Conservation (phyloP, 2,797 vertebrate species). For the Phylloscopus collybita region DNA sequence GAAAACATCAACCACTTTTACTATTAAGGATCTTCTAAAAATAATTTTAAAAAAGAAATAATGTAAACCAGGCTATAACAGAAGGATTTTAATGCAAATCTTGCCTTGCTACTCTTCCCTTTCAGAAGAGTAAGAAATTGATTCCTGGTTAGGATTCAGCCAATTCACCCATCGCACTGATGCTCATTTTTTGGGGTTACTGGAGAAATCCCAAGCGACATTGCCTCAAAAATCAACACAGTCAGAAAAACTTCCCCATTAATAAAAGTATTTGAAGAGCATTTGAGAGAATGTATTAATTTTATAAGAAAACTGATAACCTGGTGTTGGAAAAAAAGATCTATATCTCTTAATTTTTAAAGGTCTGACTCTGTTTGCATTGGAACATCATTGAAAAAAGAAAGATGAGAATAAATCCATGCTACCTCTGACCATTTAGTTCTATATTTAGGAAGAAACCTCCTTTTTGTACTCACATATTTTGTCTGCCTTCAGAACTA, state of each 20-base stretch:
- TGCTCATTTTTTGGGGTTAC: background rate
- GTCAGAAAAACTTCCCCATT: background rate
- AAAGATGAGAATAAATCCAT: background rate
- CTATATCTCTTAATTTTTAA: background rate
- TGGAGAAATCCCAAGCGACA: background rate
- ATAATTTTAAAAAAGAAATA: background rate
- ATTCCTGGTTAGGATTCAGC: background rate
- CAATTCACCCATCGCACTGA: background rate
- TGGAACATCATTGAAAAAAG: background rate
- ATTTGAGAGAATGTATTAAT: background rate
- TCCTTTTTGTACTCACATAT: background rate
- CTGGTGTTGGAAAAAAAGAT: background rate
- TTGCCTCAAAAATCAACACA: background rate
- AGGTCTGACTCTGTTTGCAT: background rate
- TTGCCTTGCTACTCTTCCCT: background rate
- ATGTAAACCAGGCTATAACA: background rate
- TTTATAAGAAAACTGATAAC: background rate
- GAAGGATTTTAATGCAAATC: background rate
- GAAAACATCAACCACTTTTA: background rate
- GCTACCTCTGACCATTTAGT: background rate
- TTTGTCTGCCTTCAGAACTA: background rate
- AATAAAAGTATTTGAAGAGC: background rate
- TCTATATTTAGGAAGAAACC: background rate
- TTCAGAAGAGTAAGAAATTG: background rate
- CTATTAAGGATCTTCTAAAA: background rate